These are phyloP conservation scores for Zygothrica quintamaculata DNA, from an alignment of 2,888 invertebrate species.

Conservation along the genomic window DNA sequence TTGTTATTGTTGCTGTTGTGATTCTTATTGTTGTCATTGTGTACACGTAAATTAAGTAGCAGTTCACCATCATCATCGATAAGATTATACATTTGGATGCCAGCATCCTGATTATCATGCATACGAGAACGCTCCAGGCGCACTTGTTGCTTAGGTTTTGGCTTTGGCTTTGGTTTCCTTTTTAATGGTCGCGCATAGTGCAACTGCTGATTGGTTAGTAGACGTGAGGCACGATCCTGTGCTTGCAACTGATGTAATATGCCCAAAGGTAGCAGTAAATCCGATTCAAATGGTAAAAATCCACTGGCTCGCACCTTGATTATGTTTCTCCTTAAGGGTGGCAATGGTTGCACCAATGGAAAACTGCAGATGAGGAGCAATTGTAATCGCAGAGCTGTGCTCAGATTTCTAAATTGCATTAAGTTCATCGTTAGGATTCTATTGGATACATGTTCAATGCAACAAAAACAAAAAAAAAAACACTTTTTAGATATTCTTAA, in stretches of 20 bases:
- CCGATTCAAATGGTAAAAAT: conserved; percentile 68
- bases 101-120: conserved; percentile 23
- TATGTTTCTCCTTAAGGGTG: conserved; percentile 44
- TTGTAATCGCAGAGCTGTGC: conserved; percentile 7
- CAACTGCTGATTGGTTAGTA: conserved; percentile 2
- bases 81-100: conserved; percentile 62
- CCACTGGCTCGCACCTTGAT: conserved; percentile 67
- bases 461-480: conserved; percentile 10
- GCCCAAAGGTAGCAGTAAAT: conserved; percentile 60
- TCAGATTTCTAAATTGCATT: conserved; percentile 2
- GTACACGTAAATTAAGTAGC: conserved; percentile 64
- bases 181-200: conserved; percentile 3
- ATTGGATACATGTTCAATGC: conserved; percentile 24
- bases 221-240: conserved; percentile 56
- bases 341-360: background rate
- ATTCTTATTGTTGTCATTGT: conserved; percentile 39
- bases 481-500: conserved; percentile 4
- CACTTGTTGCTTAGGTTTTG: conserved; percentile 54
- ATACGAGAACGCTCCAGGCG: conserved; percentile 60
- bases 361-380: conserved; percentile 13
- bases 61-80: conserved; percentile 72
- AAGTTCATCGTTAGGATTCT: conserved; percentile 17
- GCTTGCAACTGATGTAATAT: conserved; percentile 65
- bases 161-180: conserved; percentile 21
- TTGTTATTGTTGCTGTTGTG: conserved; percentile 2